Evolutionary conservation across 92 coral and sea anemone genomes (phyloP), one percentile per base, ranked within the genome.

Genomic region (Nematostella vectensis): DNA sequence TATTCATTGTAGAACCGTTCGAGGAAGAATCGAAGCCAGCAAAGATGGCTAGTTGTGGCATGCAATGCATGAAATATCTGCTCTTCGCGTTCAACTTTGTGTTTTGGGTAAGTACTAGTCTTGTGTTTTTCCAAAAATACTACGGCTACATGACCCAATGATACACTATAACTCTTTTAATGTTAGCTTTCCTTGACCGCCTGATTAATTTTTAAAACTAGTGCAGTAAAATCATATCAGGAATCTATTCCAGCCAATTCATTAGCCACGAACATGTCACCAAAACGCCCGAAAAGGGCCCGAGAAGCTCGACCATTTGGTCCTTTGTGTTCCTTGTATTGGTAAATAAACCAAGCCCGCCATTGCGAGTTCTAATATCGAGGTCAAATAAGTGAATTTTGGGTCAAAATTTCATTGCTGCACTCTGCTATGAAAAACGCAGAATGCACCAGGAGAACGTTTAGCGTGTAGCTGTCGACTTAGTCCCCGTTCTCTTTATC

Each of bases 21-120:
- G 15, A 62, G 24, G n/a, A 25, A 65, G 44, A 22, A 6, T 24
- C 6, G 48, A 29, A 31, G 50, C 61, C 40, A 23, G 59, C 62
- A 69, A 79, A 68, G 79, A 80, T 71, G 72, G 87, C 79, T 33
- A 82, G 87, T 26, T 89, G 95, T 59, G 98, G 98, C 54, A 91
- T 86, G 96, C 82, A 80, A 31, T 91, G 98, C 55, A 73, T 91
- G 91, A 91, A 91, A 60, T 85, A 84, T 47, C 78, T 91, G 25
- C 83, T 91, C 39, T 80, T 88, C 55, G 98, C 94, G 25, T 91
- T 91, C 57, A 91, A 91, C 62, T 61, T 91, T 6, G 95, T 91
- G 10, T 91, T 91, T 39, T 91, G 98, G 98, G 98, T 91, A 59
- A 81, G 98, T 68, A 39, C 3, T 16, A 4, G 3, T 19, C 12